These are phyloP conservation scores for Taenioides sp. DNA, from an alignment of 2,797 vertebrate species.

Conservation along the genomic window DNA sequence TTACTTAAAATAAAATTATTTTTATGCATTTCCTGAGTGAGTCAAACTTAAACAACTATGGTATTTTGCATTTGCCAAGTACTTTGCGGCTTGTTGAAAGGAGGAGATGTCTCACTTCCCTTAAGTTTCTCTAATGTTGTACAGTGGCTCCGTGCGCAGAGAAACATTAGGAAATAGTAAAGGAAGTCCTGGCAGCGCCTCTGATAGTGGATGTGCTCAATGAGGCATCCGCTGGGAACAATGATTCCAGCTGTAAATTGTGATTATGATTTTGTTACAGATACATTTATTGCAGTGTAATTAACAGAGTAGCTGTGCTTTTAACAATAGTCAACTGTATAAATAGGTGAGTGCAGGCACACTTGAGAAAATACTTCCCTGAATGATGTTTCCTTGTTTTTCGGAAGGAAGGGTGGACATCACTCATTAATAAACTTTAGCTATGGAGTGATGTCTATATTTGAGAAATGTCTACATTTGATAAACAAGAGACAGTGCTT, in stretches of 20 bases:
- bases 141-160: slow-evolving; percentile 25
- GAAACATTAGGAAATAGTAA: slow-evolving; percentile 62
- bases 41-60: background rate
- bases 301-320: slow-evolving; percentile 20
- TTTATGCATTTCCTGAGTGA: background rate
- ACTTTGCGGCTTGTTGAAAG: slow-evolving; percentile 48
- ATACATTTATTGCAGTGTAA: slow-evolving; percentile 26
- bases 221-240: slow-evolving; percentile 66
- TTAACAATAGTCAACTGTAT: slow-evolving; percentile 15
- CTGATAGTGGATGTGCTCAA: slow-evolving; percentile 51
- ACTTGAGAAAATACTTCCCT: slow-evolving; percentile 57
- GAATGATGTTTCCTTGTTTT: slow-evolving; percentile 65
- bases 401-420: slow-evolving; percentile 74
- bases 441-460: slow-evolving; percentile 46
- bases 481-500: slow-evolving; percentile 69
- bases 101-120: slow-evolving; percentile 49
- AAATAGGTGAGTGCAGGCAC: slow-evolving; percentile 23
- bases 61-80: slow-evolving; percentile 1
- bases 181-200: slow-evolving; percentile 66
- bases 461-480: slow-evolving; percentile 51
- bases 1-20: background rate
- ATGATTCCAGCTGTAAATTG: slow-evolving; percentile 53
- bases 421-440: slow-evolving; percentile 68
- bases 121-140: slow-evolving; percentile 24
- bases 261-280: slow-evolving; percentile 26